Percentiles rank a stretch among this genome's conserved stretches.
These are phyloP conservation scores for Notothenia rossii DNA, from an alignment of 2,113 vertebrate genomes.

Conservation along the genomic window DNA sequence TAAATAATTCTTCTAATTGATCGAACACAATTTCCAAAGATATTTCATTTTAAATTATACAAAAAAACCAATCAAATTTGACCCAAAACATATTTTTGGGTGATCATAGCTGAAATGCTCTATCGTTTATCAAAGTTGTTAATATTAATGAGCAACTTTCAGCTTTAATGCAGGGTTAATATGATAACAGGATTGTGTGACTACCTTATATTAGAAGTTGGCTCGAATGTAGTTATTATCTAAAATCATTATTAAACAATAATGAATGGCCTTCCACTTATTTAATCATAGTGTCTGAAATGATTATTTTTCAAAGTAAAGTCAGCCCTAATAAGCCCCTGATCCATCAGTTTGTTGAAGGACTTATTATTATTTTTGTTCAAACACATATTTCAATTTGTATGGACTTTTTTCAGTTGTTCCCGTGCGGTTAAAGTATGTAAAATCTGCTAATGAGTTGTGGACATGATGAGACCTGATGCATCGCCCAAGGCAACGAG, in stretches of 20 bases:
- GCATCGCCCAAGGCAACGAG: not conserved
- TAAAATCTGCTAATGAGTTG: constrained; percentile 25
- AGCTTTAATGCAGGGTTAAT: not conserved
- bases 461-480: constrained; percentile 47
- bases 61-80: not conserved
- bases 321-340: too few relatives aligned
- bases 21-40: not conserved
- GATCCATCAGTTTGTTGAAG: not conserved
- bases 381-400: not conserved
- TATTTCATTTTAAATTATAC: not conserved
- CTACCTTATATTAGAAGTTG: not conserved
- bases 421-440: constrained; percentile 13
- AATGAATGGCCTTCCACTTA: not conserved
- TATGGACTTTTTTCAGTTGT: constrained; percentile 4
- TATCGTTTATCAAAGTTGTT: not conserved
- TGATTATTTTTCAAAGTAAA: too few relatives aligned
- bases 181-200: not conserved
- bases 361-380: not conserved
- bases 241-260: not conserved
- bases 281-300: too few relatives aligned
- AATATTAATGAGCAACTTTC: not conserved
- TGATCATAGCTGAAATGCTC: not conserved
- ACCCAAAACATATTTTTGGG: not conserved
- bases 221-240: not conserved
- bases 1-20: too few relatives aligned